Percentiles rank a stretch among this genome's conserved stretches.
These are phyloP conservation scores for Lucilia sericata DNA, from an alignment of 1,140 invertebrate species.

Conservation along the genomic window DNA sequence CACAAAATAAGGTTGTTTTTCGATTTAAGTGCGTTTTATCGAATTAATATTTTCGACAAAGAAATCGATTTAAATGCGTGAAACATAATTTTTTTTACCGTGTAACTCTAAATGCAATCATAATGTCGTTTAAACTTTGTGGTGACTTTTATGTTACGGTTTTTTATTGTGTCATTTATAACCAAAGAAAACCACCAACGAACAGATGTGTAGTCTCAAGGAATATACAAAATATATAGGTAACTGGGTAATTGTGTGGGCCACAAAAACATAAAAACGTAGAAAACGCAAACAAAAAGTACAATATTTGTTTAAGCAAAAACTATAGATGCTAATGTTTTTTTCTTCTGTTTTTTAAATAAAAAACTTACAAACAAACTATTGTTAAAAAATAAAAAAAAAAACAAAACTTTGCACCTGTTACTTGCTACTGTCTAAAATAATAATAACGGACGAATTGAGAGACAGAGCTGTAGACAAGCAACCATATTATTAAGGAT, in stretches of 20 bases:
- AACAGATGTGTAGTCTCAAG: slow-evolving; percentile 16
- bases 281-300: not conserved
- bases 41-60: no score
- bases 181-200: slow-evolving; percentile 27
- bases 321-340: slow-evolving; percentile 33
- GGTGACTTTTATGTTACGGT: slow-evolving; percentile 23
- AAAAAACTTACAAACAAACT: not conserved
- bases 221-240: not conserved
- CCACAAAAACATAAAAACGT: slow-evolving; percentile 27
- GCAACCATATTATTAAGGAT: slow-evolving; percentile 31
- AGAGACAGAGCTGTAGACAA: not conserved
- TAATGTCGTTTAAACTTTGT: not conserved
- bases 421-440: slow-evolving; percentile 21
- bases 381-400: not conserved
- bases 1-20: no score
- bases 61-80: no score
- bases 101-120: not conserved
- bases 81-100: not conserved
- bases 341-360: not conserved
- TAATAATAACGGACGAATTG: not conserved
- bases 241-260: slow-evolving; percentile 42
- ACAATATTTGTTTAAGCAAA: slow-evolving; percentile 34
- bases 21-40: no score
- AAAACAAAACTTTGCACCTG: slow-evolving; percentile 32
- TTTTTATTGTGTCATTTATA: slow-evolving; percentile 6